Percentiles rank a stretch among this genome's conserved stretches.
phyloP scores from a whole-genome alignment of 1,140 invertebrate species.

The Penaeus chinensis region DNA sequence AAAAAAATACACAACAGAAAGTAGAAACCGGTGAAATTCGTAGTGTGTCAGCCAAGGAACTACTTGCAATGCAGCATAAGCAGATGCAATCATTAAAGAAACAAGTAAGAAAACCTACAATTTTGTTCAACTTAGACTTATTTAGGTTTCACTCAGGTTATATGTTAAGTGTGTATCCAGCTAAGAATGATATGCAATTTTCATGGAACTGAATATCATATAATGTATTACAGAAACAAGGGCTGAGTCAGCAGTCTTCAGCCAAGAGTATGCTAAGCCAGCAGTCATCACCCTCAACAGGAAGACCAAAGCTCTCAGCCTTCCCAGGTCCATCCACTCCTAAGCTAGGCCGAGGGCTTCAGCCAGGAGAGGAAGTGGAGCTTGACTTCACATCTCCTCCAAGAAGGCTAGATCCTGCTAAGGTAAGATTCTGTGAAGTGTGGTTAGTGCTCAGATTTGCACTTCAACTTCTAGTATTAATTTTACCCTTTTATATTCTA shows the following conservation, averaged over 20 bases:
- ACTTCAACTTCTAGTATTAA: background rate
- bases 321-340: slow-evolving; percentile 22
- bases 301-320: background rate
- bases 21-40: slow-evolving; percentile 19
- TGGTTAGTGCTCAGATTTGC: background rate
- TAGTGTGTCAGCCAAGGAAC: slow-evolving; percentile 53
- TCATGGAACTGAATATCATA: too few relatives aligned
- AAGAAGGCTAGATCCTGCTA: slow-evolving; percentile 29
- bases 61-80: slow-evolving; percentile 53
- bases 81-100: slow-evolving; percentile 36
- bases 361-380: slow-evolving; percentile 55
- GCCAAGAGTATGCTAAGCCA: background rate
- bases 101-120: slow-evolving; percentile 31
- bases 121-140: background rate
- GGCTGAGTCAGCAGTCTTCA: background rate
- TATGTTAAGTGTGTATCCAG: too few relatives aligned
- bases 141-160: too few relatives aligned
- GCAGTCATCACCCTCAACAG: background rate
- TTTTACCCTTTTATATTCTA: background rate
- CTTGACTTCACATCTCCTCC: slow-evolving; percentile 54
- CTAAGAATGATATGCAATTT: background rate
- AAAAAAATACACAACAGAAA: slow-evolving; percentile 39
- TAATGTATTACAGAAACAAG: too few relatives aligned
- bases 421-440: slow-evolving; percentile 24
- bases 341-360: slow-evolving; percentile 45